Evolutionary conservation across 2,888 invertebrate genomes (phyloP).

Genomic region (Nematopogon swammerdamellus): DNA sequence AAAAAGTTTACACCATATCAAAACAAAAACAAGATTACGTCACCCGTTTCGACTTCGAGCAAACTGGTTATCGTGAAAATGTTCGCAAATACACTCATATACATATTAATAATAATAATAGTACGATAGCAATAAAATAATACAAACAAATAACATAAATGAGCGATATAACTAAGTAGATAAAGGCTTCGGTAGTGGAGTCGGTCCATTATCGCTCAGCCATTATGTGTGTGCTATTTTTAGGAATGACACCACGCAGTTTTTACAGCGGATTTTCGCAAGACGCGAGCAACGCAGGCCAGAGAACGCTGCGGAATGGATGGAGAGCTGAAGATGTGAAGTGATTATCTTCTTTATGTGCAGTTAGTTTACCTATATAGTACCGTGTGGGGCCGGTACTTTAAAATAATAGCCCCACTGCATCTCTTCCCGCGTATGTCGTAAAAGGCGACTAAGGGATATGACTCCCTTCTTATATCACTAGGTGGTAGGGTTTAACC

Average conservation of each 20-base stretch:
- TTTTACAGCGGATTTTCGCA: constrained; percentile 16
- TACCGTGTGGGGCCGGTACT: too few species aligned
- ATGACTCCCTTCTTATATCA: too few species aligned
- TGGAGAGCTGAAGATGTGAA: not conserved
- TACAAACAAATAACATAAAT: too few species aligned
- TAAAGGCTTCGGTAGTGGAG: not conserved
- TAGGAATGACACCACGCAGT: constrained; percentile 23
- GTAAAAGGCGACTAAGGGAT: too few species aligned
- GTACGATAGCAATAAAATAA: too few species aligned
- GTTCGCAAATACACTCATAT: too few species aligned
- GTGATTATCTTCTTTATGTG: not conserved
- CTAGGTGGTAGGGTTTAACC: too few species aligned
- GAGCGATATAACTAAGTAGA: too few species aligned
- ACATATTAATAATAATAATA: too few species aligned
- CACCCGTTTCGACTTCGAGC: not conserved
- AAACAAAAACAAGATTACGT: not conserved
- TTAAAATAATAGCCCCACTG: too few species aligned
- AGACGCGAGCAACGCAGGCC: not conserved
- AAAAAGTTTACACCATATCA: not conserved
- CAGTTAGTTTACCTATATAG: too few species aligned
- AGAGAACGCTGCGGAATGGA: not conserved
- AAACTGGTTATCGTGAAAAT: not conserved
- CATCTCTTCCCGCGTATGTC: too few species aligned
- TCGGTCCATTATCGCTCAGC: not conserved
- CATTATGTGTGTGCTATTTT: constrained; percentile 18